Conservation (phyloP, 2,113 vertebrate species). For the Podilymbus podiceps region DNA sequence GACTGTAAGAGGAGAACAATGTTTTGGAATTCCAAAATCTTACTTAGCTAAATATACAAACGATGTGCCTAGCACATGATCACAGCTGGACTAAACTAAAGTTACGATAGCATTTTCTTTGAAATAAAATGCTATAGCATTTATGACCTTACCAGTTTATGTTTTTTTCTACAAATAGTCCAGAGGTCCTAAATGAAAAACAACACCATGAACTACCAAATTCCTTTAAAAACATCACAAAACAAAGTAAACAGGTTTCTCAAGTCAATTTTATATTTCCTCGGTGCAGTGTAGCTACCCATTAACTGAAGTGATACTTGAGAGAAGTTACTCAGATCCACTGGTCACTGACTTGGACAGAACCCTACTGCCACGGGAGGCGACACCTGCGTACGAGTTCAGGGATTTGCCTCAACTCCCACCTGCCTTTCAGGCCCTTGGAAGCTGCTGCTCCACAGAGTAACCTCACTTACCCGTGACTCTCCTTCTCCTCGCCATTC, state of each 20-base stretch:
- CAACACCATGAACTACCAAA: conserved; percentile 22
- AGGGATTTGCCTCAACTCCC: background rate
- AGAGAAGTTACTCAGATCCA: background rate
- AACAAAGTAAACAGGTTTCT: background rate
- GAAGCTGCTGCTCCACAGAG: background rate
- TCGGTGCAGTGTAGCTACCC: fast-evolving
- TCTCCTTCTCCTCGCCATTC: conserved; percentile 97
- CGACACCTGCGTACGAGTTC: fast-evolving
- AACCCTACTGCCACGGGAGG: background rate
- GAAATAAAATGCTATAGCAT: conserved; percentile 8
- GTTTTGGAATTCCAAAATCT: background rate
- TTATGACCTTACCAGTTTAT: conserved; percentile 77
- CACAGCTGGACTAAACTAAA: conserved; percentile 21
- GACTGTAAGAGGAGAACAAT: background rate
- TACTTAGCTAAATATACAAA: background rate
- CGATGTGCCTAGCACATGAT: background rate
- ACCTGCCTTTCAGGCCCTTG: background rate
- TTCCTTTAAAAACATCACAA: background rate
- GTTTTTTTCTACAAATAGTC: conserved; percentile 79
- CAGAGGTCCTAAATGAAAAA: conserved; percentile 79
- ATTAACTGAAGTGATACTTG: fast-evolving
- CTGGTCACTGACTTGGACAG: background rate
- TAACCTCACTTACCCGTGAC: conserved; percentile 83
- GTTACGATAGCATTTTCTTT: conserved; percentile 31
- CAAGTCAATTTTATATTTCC: background rate